These are phyloP conservation scores for Sphinx pinastri DNA, from an alignment of 2,888 invertebrate species.

Conservation along the genomic window DNA sequence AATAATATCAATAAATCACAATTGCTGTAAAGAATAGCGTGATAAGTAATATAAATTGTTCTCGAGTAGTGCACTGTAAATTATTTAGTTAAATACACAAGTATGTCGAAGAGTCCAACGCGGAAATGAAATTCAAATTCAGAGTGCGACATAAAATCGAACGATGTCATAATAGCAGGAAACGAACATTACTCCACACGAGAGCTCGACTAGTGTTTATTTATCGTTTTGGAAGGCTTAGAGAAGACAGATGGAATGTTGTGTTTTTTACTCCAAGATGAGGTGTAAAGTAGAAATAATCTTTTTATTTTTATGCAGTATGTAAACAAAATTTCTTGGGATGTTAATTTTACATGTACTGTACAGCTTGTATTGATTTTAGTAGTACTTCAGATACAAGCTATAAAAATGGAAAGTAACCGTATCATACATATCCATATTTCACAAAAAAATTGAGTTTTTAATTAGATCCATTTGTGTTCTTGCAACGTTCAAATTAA, in stretches of 20 bases:
- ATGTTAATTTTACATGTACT: slow-evolving; percentile 51
- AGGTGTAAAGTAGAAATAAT: slow-evolving; percentile 72
- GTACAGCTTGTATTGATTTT: neutral
- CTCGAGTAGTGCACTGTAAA: too few relatives aligned
- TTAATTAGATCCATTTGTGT: neutral
- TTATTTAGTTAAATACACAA: too few relatives aligned
- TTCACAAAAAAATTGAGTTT: neutral
- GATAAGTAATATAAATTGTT: too few relatives aligned
- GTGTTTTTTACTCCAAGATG: slow-evolving; percentile 73
- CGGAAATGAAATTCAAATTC: neutral
- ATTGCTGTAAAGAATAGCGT: too few relatives aligned
- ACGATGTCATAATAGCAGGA: slow-evolving; percentile 53
- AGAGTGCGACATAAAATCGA: slow-evolving; percentile 45
- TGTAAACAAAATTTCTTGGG: slow-evolving; percentile 59
- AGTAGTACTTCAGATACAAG: neutral
- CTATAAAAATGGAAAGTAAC: neutral
- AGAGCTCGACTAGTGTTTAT: slow-evolving; percentile 79
- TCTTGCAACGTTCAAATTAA: neutral
- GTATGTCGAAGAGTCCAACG: neutral
- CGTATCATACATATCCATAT: neutral
- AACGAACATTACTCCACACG: slow-evolving; percentile 61
- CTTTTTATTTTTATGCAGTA: slow-evolving; percentile 62
- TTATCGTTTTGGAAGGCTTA: slow-evolving; percentile 82
- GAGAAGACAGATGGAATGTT: slow-evolving; percentile 81
- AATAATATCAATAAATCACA: too few relatives aligned